Base-by-base conservation (phyloP, 2,888 invertebrate genomes). In the Conops quadrifasciatus region DNA sequence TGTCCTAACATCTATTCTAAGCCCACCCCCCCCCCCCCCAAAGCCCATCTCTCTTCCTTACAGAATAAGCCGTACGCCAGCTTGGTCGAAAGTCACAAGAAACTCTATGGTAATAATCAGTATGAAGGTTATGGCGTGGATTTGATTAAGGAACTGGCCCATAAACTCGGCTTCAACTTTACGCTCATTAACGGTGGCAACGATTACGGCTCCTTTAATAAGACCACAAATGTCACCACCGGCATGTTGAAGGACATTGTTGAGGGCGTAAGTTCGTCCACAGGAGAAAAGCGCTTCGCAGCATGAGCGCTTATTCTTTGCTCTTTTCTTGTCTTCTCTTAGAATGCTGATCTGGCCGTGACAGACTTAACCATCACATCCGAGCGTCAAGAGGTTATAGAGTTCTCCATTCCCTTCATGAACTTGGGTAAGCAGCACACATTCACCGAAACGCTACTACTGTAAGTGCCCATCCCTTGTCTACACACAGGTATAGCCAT, bases 351-450 rank as follows among this genome's bases (percentile, higher is more conserved):
- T 86, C 89, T 98, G 79, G 97, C 95, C 0, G 94, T 98, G 43
- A 95, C 96, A 0, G 97, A 97, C 81, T 88, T 98, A 75, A 93
- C 94, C 0, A 92, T 94, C 74, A 97, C 97, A 2, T 91, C 96
- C 45, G 92, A 93, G 73, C 89, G 98, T 51, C 94, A 96, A 82
- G 90, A 89, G 80, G 94, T 92, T 15, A 95, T 96, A 0, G 97
- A 97, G 85, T 98, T 98, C 82, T 96, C 97, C 0, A 94, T 94
- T 87, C 97, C 97, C 0, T 98, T 97, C 82, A 95, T 98, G 94
- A 96, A 95, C 84, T 88, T 97, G 74, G 92, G 90, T 90, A 83
- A 72, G 58, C 7, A 72, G 58, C 7, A 28, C 19, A 26, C n/a
- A 36, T 58, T 56, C 26, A 5, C 2, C 16, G 3, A 59, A 28